Conservation (phyloP, 1,140 invertebrate species). For the Drosophila trapezifrons region DNA sequence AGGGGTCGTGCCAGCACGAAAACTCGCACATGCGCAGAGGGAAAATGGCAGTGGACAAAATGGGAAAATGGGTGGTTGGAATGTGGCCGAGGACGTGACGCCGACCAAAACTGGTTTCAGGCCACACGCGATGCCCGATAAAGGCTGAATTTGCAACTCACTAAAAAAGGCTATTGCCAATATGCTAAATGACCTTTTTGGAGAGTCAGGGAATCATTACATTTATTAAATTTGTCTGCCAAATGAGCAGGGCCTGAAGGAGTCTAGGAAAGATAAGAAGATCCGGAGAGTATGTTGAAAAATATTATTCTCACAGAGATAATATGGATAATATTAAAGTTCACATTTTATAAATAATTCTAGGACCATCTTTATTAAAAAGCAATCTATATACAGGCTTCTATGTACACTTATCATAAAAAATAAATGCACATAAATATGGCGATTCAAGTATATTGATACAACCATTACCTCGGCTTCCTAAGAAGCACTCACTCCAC, state of each 20-base stretch:
- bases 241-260: neutral
- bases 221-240: neutral
- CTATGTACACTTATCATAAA: neutral
- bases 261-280: neutral
- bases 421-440: neutral
- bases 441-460: neutral
- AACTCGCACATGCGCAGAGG: slow-evolving; percentile 61
- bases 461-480: neutral
- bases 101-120: slow-evolving; percentile 28
- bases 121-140: slow-evolving; percentile 48
- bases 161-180: slow-evolving; percentile 19
- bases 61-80: slow-evolving; percentile 29
- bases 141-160: slow-evolving; percentile 34
- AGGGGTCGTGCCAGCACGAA: slow-evolving; percentile 34
- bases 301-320: neutral
- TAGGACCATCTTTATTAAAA: neutral
- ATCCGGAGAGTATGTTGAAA: no score
- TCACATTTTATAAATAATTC: neutral
- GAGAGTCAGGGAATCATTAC: neutral
- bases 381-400: neutral
- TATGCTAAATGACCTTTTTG: slow-evolving; percentile 10
- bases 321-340: neutral
- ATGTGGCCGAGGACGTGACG: slow-evolving; percentile 20
- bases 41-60: slow-evolving; percentile 12
- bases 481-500: neutral